Evolutionary conservation across 2,888 invertebrate species (phyloP).

Genomic region (Macrophya alboannulata): DNA sequence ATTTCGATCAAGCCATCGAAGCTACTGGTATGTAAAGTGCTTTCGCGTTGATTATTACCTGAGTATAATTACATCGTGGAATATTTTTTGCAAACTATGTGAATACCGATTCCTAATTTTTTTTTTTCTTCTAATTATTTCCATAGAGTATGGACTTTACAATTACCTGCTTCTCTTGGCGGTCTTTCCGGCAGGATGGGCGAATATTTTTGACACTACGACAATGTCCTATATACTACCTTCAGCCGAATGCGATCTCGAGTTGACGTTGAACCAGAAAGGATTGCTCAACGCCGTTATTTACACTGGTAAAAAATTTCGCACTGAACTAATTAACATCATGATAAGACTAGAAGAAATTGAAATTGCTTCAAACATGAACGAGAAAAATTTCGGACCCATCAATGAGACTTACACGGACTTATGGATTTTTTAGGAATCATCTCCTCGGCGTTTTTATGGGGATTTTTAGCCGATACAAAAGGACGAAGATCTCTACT

Average conservation of each 20-base stretch:
- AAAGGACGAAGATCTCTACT: slow-evolving; percentile 87
- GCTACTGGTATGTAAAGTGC: slow-evolving; percentile 77
- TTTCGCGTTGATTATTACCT: background rate
- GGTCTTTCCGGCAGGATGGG: slow-evolving; percentile 85
- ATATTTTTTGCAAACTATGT: background rate
- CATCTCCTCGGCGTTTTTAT: slow-evolving; percentile 88
- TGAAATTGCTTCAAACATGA: background rate
- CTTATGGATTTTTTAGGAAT: slow-evolving; percentile 81
- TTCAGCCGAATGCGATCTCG: slow-evolving; percentile 88
- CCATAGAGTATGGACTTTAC: slow-evolving; percentile 85
- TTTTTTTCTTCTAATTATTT: background rate
- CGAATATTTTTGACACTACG: slow-evolving; percentile 87
- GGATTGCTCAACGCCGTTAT: slow-evolving; percentile 87
- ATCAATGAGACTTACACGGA: background rate
- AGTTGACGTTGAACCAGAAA: slow-evolving; percentile 85
- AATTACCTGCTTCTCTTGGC: slow-evolving; percentile 84
- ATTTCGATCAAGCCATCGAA: slow-evolving; percentile 86
- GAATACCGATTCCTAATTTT: background rate
- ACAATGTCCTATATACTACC: slow-evolving; percentile 88
- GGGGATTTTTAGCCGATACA: slow-evolving; percentile 91
- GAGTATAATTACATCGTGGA: background rate
- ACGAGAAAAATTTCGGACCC: background rate
- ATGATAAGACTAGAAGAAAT: background rate
- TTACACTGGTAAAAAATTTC: slow-evolving; percentile 83
- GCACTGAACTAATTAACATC: background rate